These are phyloP conservation scores for Stictonetta naevosa DNA, from an alignment of 2,113 vertebrate genomes.

Conservation along the genomic window DNA sequence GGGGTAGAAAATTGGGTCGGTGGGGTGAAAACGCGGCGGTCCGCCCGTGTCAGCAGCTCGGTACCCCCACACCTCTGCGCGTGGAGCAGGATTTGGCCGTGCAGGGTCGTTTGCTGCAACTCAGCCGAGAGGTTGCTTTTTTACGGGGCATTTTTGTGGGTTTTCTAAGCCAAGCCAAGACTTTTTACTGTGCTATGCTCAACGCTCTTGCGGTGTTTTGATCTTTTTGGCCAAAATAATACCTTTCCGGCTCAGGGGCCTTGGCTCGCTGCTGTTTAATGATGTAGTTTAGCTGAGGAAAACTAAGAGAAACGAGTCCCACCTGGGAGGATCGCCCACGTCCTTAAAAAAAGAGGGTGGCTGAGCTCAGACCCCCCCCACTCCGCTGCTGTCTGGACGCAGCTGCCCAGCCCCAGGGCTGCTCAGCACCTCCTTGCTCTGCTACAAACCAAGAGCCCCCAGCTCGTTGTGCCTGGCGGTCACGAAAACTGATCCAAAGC, in stretches of 20 bases:
- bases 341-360: not conserved
- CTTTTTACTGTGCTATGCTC: not conserved
- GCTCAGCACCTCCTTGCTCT: not conserved
- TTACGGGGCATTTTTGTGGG: not conserved
- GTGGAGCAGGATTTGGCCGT: accelerated
- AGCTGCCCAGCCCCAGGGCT: not conserved
- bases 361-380: not conserved
- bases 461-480: accelerated
- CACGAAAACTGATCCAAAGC: accelerated
- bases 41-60: accelerated
- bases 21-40: not conserved
- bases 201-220: not conserved
- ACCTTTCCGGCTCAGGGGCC: accelerated
- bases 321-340: accelerated
- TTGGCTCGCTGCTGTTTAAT: not conserved
- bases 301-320: accelerated
- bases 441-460: not conserved
- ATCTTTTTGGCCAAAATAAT: not conserved
- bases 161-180: not conserved
- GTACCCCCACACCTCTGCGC: not conserved
- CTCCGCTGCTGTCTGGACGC: no score
- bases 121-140: not conserved
- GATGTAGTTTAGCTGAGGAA: not conserved
- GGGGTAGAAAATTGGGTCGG: not conserved
- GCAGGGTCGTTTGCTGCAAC: accelerated